These are phyloP conservation scores for Tromatobia lineatoria DNA, from an alignment of 2,888 invertebrate genomes.

Conservation along the genomic window DNA sequence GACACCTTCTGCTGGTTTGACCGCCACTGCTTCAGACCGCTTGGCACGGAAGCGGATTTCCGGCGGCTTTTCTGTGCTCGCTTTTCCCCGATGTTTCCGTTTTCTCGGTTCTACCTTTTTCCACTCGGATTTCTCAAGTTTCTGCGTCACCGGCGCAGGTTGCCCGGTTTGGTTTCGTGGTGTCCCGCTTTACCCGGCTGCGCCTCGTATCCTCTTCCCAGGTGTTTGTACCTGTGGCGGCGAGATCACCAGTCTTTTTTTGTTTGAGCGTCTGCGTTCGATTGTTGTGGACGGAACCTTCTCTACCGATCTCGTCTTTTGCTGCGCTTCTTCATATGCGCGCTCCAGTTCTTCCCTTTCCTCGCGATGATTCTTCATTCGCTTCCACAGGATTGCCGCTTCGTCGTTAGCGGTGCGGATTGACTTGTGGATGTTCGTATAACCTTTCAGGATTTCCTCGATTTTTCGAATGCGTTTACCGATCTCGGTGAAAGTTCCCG, in stretches of 20 bases:
- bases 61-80: not conserved
- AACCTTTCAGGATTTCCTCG: not conserved
- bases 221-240: constrained; percentile 10
- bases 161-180: not conserved
- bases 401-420: constrained; percentile 10
- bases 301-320: not conserved
- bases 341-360: constrained; percentile 7
- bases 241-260: constrained; percentile 7
- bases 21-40: constrained; percentile 31
- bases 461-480: constrained; percentile 14
- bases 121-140: not conserved
- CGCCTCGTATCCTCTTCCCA: not conserved
- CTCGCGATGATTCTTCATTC: constrained; percentile 19
- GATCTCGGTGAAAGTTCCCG: constrained; percentile 5
- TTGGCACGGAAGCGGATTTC: not conserved
- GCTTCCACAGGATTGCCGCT: constrained; percentile 12
- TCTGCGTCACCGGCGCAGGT: not conserved
- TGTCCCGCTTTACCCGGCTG: no score
- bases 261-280: not conserved
- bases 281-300: not conserved
- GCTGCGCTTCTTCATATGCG: not conserved
- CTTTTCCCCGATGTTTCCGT: constrained; percentile 4
- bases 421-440: constrained; percentile 20
- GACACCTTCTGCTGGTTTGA: not conserved
- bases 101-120: constrained; percentile 9